Percentiles rank a stretch among this genome's conserved stretches.
phyloP scores from a whole-genome alignment of 1,140 invertebrate genomes.

The Pristionchus pacificus region DNA sequence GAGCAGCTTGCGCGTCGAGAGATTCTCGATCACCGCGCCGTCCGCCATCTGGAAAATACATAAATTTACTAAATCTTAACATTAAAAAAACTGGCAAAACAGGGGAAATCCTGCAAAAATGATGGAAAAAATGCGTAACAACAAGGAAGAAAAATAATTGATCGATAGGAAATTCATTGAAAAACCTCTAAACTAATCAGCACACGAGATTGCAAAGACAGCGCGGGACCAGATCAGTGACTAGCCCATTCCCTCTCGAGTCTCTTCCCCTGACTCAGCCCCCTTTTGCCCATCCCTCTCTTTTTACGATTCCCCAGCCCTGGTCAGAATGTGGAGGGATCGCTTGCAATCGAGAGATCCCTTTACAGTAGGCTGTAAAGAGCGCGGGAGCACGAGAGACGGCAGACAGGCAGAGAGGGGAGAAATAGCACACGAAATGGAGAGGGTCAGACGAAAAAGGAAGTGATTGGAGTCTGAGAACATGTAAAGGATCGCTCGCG shows the following conservation, averaged over 20 bases:
- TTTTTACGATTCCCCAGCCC: constrained; percentile 14
- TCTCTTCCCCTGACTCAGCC: constrained; percentile 6
- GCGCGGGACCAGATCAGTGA: neutral
- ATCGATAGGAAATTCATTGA: neutral
- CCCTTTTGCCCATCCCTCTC: constrained; percentile 6
- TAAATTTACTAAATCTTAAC: neutral
- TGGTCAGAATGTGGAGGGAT: no score
- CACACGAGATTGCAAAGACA: neutral
- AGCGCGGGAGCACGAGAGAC: no score
- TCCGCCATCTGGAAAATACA: constrained; percentile 38
- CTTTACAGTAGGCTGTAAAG: no score
- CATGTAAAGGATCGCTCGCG: no score
- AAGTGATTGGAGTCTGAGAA: no score
- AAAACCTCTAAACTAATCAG: neutral
- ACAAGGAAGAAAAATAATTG: constrained; percentile 20
- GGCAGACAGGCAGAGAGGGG: no score
- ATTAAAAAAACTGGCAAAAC: neutral
- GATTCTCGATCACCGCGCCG: constrained; percentile 62
- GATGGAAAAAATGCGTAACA: constrained; percentile 6
- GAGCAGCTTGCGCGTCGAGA: constrained; percentile 61
- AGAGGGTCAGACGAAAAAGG: no score
- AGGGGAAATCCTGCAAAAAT: no score
- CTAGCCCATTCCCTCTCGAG: constrained; percentile 6
- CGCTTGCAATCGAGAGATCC: no score
- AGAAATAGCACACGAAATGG: no score